Base-by-base conservation (phyloP, 2,888 invertebrate genomes). In the Celastrina argiolus region DNA sequence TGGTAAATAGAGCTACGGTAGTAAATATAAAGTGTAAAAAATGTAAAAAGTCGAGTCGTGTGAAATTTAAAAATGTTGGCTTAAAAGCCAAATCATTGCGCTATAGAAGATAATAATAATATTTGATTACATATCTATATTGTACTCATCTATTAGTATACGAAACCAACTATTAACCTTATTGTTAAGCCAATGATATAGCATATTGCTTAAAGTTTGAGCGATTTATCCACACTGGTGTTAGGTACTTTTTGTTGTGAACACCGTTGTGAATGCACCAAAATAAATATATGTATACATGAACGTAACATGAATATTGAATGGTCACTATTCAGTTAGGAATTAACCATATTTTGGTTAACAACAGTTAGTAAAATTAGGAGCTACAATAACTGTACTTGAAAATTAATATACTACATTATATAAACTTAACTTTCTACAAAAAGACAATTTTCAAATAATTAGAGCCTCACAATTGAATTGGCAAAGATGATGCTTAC, bases 11-110 rank as follows among this genome's bases (percentile, higher is more conserved):
- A 36, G 36, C 51, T 51, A 51, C 22, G 51, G 51, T 51, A 45
- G 42, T 51, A 51, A 51, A 51, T 51, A 14, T 51, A 51, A 51
- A 51, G 18, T 51, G 51, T 51, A 51, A 22, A 51, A 51, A 51
- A 26, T 51, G 10, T 10, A 51, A 51, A 51, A 51, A 26, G 22
- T 51, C 12, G 22, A 51, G 22, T 51, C 14, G 51, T 22, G 51
- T 51, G 51, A 51, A 51, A 51, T 22, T 22, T 22, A 51, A 51
- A 45, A 51, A 22, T 45, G 45, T 45, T 45, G 45, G 45, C 18
- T 22, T 51, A 26, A 26, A 26, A 12, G 26, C 51, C n/a, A n/a
- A n/a, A n/a, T n/a, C n/a, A 51, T 51, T 22, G 22, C 51, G 26
- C 51, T 22, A 51, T 51, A 51, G 22, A 51, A 26, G 12, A 12